phyloP scores from a whole-genome alignment of 2,113 vertebrate genomes.

The Podarcis cretensis region DNA sequence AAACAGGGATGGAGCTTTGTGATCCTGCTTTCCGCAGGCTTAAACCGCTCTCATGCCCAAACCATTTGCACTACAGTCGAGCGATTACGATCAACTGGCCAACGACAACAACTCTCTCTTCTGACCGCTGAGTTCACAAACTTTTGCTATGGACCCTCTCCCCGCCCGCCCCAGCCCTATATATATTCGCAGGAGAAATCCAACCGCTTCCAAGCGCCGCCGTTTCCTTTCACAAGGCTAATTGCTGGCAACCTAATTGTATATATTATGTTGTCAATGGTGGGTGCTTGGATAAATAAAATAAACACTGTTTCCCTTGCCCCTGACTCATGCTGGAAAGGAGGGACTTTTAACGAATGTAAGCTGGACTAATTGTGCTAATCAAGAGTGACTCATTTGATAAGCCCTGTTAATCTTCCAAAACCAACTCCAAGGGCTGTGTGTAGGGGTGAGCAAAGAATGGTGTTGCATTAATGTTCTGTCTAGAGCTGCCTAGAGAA shows the following conservation, averaged over 20 bases:
- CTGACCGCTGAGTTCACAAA: neutral
- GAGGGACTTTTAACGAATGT: slow-evolving; percentile 50
- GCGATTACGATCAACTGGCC: neutral
- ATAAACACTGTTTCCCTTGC: slow-evolving; percentile 54
- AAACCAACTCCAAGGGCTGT: slow-evolving; percentile 18
- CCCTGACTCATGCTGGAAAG: slow-evolving; percentile 30
- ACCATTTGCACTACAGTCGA: neutral
- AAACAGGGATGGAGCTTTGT: neutral
- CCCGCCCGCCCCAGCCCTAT: neutral
- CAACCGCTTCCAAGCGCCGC: neutral
- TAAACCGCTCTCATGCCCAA: neutral
- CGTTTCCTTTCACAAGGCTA: neutral
- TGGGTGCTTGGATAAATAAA: slow-evolving; percentile 39
- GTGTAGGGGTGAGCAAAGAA: slow-evolving; percentile 4
- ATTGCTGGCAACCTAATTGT: slow-evolving; percentile 13
- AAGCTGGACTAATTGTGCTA: slow-evolving; percentile 56
- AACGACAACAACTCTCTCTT: neutral
- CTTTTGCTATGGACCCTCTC: neutral
- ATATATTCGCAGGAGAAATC: neutral
- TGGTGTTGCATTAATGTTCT: neutral
- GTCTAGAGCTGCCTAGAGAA: neutral
- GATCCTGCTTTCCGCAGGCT: neutral
- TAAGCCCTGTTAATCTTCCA: slow-evolving; percentile 49
- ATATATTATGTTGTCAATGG: slow-evolving; percentile 22
- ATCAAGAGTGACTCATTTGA: slow-evolving; percentile 49